Base-by-base conservation (phyloP, 2,888 invertebrate species). In the Caenorhabditis angaria region DNA sequence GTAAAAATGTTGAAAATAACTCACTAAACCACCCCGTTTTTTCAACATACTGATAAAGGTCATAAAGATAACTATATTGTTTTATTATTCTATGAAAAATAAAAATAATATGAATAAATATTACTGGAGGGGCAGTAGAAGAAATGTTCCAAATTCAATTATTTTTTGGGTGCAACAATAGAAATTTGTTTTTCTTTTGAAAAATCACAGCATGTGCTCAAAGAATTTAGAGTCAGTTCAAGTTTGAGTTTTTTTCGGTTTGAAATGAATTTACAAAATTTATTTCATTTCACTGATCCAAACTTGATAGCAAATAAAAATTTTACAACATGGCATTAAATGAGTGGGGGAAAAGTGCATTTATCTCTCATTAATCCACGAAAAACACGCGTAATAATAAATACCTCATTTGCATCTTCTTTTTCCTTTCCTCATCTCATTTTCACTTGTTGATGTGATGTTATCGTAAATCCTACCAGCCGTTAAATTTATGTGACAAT, bases 381-480 rank as follows among this genome's bases (percentile, higher is more conserved):
- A 41, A 41, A 14, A 41, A 32, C 32, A 32, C 32, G 32, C 32
- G 32, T 32, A 32, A 32, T 32, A 41, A 41, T n/a, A n/a, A n/a
- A n/a, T 41, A 41, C 41, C 41, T 41, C 41, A 41, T 41, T 41
- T 41, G 41, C 41, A 41, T 41, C 41, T 14, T 41, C 18, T 41
- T 41, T n/a, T n/a, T n/a, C n/a, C n/a, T n/a, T n/a, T n/a, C n/a
- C n/a, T n/a, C 32, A 5, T 32, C 41, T 41, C 41, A 41, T 41
- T 41, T 41, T 41, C 41, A 41, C 41, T 41, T 41, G 41, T 41
- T 41, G 41, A 41, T n/a, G n/a, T n/a, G n/a, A n/a, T 41, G 41
- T 41, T 41, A 41, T 41, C 41, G 41, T 41, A 41, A 41, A 41
- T 41, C 41, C n/a, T 41, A 41, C 41, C 41, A 41, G 41, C 41